Conservation (phyloP, 2,888 invertebrate species). For the Agonopterix arenella region DNA sequence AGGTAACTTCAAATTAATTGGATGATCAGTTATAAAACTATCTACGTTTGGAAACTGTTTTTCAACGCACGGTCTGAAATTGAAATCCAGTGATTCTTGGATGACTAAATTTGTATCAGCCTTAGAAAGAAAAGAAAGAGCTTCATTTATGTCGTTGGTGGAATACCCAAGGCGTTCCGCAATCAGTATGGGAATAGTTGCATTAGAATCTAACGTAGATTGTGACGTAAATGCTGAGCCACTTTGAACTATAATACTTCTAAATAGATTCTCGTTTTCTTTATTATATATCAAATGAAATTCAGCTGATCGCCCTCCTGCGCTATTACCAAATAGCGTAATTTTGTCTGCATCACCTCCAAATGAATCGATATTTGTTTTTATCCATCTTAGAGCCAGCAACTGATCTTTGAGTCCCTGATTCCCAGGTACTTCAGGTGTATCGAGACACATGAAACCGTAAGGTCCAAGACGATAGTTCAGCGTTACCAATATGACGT, state of each 20-base stretch:
- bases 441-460: slow-evolving; percentile 22
- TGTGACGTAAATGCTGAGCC: slow-evolving; percentile 24
- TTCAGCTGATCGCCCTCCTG: slow-evolving; percentile 13
- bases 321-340: slow-evolving; percentile 17
- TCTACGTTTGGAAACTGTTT: slow-evolving; percentile 25
- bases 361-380: slow-evolving; percentile 16
- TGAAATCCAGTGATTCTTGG: slow-evolving; percentile 13
- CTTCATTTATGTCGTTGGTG: slow-evolving; percentile 16
- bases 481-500: slow-evolving; percentile 20
- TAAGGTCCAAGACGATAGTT: slow-evolving; percentile 21
- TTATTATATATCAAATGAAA: slow-evolving; percentile 29
- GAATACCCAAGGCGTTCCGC: slow-evolving; percentile 17
- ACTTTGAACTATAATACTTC: slow-evolving; percentile 42
- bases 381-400: slow-evolving; percentile 17
- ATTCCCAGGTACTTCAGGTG: slow-evolving; percentile 19
- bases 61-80: slow-evolving; percentile 27
- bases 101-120: slow-evolving; percentile 21
- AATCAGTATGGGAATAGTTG: slow-evolving; percentile 14
- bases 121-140: slow-evolving; percentile 19
- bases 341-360: slow-evolving; percentile 16
- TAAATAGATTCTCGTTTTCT: slow-evolving; percentile 32
- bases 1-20: slow-evolving; percentile 17
- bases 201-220: slow-evolving; percentile 12
- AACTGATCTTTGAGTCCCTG: slow-evolving; percentile 19
- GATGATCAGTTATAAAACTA: slow-evolving; percentile 22